Base-by-base conservation (phyloP, 1,140 invertebrate species). In the Drosophila azteca region DNA sequence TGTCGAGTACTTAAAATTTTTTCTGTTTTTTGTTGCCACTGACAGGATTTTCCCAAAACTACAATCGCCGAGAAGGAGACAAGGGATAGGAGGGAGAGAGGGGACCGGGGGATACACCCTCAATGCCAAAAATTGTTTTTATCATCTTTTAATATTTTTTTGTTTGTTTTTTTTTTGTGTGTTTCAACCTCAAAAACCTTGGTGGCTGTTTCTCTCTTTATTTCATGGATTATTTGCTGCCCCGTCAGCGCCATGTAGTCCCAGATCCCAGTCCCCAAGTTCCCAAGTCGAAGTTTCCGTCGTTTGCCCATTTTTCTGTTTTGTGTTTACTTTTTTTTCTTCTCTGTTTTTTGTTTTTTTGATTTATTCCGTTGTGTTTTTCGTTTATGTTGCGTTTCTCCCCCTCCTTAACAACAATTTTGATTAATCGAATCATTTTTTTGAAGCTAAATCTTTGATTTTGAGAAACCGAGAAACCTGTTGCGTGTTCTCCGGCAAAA, bases 21-120 rank as follows among this genome's bases (percentile, higher is more conserved):
- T 57, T n/a, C n/a, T 65, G 17, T 20, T 20, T 20, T 20, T 20
- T 20, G 17, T 73, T 63, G 43, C 44, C 62, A 63, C 59, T 65
- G 68, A 48, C 79, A 82, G 79, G 79, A 82, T 82, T 82, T 82
- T 61, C 79, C 79, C 70, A 52, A 62, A 61, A 20, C 46, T 24
- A 44, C 41, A 51, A 43, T 20, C 44, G 26, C n/a, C 60, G 45
- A 8, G 11, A 24, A 35, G 15, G 24, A 55, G 20, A 5, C 0
- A 45, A 9, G 9, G 9, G 3, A 3, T 35, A 35, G 29, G 7
- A 9, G 35, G 11, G 9, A 13, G 1, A 4, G 35, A 11, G 29
- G 1, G 2, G 9, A 9, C 3, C 3, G 11, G 35, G 35, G 11
- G 35, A 5, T 39, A 39, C 35, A 11, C 9, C 20, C 51, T 50